Conservation (phyloP, 2,113 vertebrate genomes). For the Lipophrys pholis region DNA sequence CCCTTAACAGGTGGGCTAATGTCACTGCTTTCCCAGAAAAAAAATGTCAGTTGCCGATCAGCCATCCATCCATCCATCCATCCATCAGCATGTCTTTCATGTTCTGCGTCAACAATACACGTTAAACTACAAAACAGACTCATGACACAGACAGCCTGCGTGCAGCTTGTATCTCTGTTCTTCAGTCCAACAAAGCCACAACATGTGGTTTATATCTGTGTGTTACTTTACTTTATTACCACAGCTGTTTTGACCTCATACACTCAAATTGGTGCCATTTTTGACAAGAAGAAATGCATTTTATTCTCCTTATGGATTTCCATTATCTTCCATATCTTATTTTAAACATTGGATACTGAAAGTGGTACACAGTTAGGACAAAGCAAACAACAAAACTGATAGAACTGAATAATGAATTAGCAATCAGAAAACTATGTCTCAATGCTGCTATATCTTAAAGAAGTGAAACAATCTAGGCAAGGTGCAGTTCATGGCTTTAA, state of each 20-base stretch:
- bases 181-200: not conserved
- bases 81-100: too few species aligned
- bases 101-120: too few species aligned
- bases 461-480: not conserved
- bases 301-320: not conserved
- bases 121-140: not conserved
- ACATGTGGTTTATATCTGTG: too few species aligned
- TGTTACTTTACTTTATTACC: too few species aligned
- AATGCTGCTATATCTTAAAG: too few species aligned
- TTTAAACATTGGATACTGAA: not conserved
- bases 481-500: not conserved
- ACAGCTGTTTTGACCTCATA: not conserved
- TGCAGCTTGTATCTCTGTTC: not conserved
- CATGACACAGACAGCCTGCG: not conserved
- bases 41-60: not conserved
- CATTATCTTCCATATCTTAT: not conserved
- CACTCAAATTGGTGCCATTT: not conserved
- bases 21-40: slow-evolving; percentile 30
- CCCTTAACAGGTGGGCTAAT: slow-evolving; percentile 54
- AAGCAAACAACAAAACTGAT: not conserved
- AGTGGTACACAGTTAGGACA: not conserved
- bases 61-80: not conserved
- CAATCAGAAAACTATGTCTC: not conserved
- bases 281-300: not conserved
- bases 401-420: not conserved